These are phyloP conservation scores for Odontocerum albicorne DNA, from an alignment of 2,888 invertebrate genomes.

Conservation along the genomic window DNA sequence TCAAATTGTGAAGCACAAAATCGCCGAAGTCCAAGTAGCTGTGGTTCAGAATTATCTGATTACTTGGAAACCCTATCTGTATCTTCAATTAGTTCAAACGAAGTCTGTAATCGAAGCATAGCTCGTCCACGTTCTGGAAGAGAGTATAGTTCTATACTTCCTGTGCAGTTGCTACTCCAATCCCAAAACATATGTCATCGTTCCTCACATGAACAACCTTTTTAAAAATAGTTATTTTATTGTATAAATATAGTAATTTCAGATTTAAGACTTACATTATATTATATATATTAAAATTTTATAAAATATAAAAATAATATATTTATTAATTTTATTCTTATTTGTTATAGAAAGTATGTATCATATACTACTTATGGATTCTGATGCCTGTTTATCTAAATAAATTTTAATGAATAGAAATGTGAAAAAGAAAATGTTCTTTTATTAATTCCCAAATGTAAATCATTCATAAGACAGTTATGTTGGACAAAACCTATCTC, in stretches of 20 bases:
- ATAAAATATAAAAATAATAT: too few relatives aligned
- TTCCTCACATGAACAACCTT: conserved; percentile 1
- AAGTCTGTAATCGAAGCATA: conserved; percentile 51
- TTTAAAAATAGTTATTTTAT: not conserved
- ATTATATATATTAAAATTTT: not conserved
- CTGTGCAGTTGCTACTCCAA: conserved; percentile 13
- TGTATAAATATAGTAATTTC: not conserved
- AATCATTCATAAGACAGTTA: too few relatives aligned
- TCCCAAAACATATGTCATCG: conserved; percentile 13
- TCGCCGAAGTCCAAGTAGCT: conserved; percentile 65
- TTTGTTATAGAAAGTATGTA: too few relatives aligned
- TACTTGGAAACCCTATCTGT: conserved; percentile 73
- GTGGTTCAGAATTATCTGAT: conserved; percentile 74
- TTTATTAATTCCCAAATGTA: too few relatives aligned
- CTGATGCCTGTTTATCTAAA: too few relatives aligned
- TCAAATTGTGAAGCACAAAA: conserved; percentile 50
- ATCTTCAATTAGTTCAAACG: conserved; percentile 69
- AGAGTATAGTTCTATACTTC: conserved; percentile 49
- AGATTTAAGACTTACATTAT: too few relatives aligned
- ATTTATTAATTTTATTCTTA: too few relatives aligned
- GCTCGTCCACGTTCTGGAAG: conserved; percentile 50
- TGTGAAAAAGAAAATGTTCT: too few relatives aligned
- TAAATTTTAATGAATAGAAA: too few relatives aligned
- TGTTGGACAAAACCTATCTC: too few relatives aligned
- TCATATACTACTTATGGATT: too few relatives aligned